Base-by-base conservation (phyloP, 37 sponge, comb jelly and placozoan species). In the Haliclona indistincta region DNA sequence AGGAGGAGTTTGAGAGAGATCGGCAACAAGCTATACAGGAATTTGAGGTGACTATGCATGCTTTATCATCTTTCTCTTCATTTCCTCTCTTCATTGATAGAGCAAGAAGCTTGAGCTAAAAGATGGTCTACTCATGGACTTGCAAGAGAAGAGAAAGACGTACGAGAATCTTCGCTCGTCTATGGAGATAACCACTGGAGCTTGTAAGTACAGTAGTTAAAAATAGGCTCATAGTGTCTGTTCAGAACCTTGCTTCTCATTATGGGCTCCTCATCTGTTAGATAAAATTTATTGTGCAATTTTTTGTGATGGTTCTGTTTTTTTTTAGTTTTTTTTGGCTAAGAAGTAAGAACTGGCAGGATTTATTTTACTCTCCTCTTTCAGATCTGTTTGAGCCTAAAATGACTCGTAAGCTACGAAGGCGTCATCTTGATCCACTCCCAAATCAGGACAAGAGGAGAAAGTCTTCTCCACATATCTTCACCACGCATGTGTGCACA, bases 71-170 rank as follows among this genome's bases (percentile, higher is more conserved):
- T 11, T 26, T 29, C 25, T 4, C 40, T 53, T 13, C 4, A n/a
- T 7, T 7, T 33, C 3, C 2, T 30, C 5, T 25, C 54, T 52
- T 13, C 37, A 7, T 41, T 54, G 30, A 10, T 62, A 84, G 85
- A 75, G 58, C 17, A 90, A 90, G 81, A 76, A 80, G 26, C 40
- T 53, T 33, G 90, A 90, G 62, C 67, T 90, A 33, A 90, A 90
- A 76, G 90, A 90, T 54, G 80, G 80, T 52, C 67, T 90, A 6
- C 3, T 80, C 25, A 43, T 65, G 36, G 90, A 90, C 32, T 52
- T 84, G 39, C 85, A 80, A 64, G 90, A 90, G 25, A 90, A 90
- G 81, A 84, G 67, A 63, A 90, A 71, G 71, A 73, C 74, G 23
- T 71, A 70, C 36, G 90, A 90, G 11, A 56, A 49, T 0, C 75